These are phyloP conservation scores for Perodicticus potto DNA, from an alignment of 2,797 vertebrate genomes.

Conservation along the genomic window DNA sequence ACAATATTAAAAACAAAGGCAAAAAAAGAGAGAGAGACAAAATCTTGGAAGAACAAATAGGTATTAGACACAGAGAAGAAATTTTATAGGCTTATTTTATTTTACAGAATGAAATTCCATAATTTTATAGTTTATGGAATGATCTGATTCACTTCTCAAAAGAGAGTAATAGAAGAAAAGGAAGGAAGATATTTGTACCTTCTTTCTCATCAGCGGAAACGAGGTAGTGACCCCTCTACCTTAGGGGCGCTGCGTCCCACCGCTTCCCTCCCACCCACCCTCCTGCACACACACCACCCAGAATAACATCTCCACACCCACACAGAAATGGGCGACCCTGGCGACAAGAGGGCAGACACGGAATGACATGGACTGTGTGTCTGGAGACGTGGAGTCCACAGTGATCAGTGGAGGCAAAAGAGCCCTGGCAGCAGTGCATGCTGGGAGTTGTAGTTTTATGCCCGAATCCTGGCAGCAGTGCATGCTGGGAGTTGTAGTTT, in stretches of 20 bases:
- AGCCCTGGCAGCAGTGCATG: neutral
- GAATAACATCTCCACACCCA: neutral
- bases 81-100: neutral
- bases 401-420: neutral
- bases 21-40: neutral
- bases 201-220: neutral
- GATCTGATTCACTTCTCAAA: neutral
- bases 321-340: neutral
- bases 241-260: neutral
- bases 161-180: neutral
- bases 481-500: slow-evolving; percentile 25
- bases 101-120: neutral
- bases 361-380: neutral
- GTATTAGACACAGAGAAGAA: neutral
- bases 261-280: neutral
- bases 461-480: neutral
- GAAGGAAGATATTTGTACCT: neutral
- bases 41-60: neutral
- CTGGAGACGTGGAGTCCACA: neutral
- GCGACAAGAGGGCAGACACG: neutral
- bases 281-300: neutral
- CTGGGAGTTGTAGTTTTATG: slow-evolving; percentile 39
- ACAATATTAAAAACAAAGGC: slow-evolving; percentile 26
- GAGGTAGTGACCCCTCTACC: neutral
- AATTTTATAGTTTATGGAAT: neutral